Evolutionary conservation across 2,888 invertebrate genomes (phyloP).

Genomic region (Onthophagus sagittarius): DNA sequence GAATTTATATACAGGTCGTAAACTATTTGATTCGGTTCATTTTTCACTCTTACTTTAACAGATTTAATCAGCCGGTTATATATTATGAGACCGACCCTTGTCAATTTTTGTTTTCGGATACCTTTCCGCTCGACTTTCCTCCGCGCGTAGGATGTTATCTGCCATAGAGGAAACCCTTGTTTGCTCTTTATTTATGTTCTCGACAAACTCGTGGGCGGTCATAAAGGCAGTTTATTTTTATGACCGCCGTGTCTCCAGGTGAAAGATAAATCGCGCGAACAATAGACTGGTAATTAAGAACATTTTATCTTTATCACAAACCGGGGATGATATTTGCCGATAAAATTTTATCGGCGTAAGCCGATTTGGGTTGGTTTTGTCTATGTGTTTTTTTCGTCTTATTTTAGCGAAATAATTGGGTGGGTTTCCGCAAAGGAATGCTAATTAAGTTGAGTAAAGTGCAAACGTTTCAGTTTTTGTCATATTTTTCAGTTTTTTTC

Average conservation of each 20-base stretch:
- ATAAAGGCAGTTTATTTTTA: background rate
- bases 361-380: background rate
- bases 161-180: background rate
- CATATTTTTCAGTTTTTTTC: background rate
- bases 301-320: background rate
- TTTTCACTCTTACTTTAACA: background rate
- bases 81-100: background rate
- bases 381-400: background rate
- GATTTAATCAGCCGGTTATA: background rate
- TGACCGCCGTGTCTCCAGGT: background rate
- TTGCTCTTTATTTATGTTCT: background rate
- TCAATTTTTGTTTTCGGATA: background rate
- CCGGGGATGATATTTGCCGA: background rate
- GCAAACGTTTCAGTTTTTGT: background rate
- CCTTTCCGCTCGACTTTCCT: background rate
- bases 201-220: background rate
- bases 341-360: background rate
- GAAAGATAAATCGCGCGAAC: background rate
- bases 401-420: background rate
- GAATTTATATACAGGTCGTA: background rate
- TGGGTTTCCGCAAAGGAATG: background rate
- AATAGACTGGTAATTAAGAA: background rate
- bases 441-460: background rate
- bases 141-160: background rate
- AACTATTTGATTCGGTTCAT: background rate